Percentiles rank a stretch among this genome's conserved stretches.
phyloP scores from a whole-genome alignment of 2,113 vertebrate species.

The Papio anubis region DNA sequence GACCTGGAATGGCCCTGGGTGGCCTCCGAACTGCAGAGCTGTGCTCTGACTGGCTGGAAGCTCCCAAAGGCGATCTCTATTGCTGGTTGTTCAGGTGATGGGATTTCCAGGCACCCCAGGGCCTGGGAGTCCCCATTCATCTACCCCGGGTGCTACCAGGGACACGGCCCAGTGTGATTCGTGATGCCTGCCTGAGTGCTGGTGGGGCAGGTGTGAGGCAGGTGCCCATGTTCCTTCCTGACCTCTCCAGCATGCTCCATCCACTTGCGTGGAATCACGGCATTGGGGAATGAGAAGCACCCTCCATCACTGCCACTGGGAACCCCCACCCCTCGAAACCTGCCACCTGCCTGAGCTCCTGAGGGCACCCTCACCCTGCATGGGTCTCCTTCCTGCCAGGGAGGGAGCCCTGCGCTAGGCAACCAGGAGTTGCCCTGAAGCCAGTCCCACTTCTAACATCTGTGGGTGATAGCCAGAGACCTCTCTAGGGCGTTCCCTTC shows the following conservation, averaged over 20 bases:
- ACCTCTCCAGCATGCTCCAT: background rate
- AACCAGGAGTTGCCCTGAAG: background rate
- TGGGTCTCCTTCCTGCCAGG: background rate
- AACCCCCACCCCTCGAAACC: background rate
- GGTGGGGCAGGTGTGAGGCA: too few relatives aligned
- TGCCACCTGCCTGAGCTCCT: background rate
- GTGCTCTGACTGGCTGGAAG: background rate
- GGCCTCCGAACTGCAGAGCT: background rate
- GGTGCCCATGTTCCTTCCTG: rapidly evolving
- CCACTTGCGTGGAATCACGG: rapidly evolving
- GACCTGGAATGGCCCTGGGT: background rate
- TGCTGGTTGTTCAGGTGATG: background rate
- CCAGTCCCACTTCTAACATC: rapidly evolving
- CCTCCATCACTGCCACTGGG: background rate
- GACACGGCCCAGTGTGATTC: background rate
- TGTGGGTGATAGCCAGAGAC: background rate
- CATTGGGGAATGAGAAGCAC: background rate
- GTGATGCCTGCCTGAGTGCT: background rate
- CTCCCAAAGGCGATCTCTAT: background rate
- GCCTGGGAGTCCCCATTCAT: background rate
- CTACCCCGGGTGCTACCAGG: background rate
- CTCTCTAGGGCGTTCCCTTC: background rate
- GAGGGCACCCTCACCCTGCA: rapidly evolving
- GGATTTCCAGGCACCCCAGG: background rate
- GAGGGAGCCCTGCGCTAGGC: background rate